Evolutionary conservation across 2,888 invertebrate genomes (phyloP).

Genomic region (Argyresthia albistria): DNA sequence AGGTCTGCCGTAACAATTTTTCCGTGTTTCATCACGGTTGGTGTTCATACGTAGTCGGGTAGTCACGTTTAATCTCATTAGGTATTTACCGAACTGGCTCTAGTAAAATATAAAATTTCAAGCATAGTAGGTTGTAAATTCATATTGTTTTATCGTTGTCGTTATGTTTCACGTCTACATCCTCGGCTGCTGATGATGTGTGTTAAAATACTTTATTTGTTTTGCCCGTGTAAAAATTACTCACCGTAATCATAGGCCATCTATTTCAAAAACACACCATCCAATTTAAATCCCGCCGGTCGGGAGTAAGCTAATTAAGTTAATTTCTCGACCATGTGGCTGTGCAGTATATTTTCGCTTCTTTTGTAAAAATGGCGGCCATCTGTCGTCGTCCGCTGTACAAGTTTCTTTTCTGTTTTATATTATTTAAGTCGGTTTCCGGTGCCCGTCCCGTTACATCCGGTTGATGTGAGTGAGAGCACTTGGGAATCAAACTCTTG

Average conservation of each 20-base stretch:
- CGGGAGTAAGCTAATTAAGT: conserved; percentile 27
- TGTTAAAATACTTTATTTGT: neutral
- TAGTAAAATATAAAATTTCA: too few species aligned
- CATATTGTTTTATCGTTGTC: neutral
- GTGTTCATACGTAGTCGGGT: too few species aligned
- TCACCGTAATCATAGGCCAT: conserved; percentile 26
- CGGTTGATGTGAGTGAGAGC: conserved; percentile 38
- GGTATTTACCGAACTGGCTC: too few species aligned
- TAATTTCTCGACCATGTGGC: conserved; percentile 19
- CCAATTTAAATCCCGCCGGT: conserved; percentile 25
- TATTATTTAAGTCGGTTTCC: conserved; percentile 36
- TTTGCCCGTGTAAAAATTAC: conserved; percentile 16
- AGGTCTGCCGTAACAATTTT: too few species aligned
- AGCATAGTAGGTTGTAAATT: too few species aligned
- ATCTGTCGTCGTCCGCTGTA: conserved; percentile 31
- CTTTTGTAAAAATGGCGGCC: conserved; percentile 24
- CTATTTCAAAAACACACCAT: conserved; percentile 22
- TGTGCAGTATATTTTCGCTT: conserved; percentile 15
- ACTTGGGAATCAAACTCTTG: conserved; percentile 34
- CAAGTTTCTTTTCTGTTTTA: conserved; percentile 5
- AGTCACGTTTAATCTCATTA: too few species aligned
- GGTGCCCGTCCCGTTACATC: conserved; percentile 53
- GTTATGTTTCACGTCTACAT: neutral
- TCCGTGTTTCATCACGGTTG: too few species aligned
- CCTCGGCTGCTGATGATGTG: neutral